phyloP scores from a whole-genome alignment of 2,888 invertebrate species.

The Euclidia mi region DNA sequence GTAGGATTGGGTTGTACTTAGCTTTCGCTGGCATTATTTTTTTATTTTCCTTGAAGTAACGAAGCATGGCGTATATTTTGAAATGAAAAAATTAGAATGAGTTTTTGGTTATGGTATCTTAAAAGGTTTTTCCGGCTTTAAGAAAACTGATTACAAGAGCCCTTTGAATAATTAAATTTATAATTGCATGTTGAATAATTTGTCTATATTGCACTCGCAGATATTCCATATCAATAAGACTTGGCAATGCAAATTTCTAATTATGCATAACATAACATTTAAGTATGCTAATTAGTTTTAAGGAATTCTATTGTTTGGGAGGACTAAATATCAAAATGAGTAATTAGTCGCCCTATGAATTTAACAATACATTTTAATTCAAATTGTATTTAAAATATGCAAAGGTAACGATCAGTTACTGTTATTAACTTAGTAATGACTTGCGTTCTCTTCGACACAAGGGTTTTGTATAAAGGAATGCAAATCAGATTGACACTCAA shows the following conservation, averaged over 20 bases:
- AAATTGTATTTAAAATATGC: neutral
- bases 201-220: neutral
- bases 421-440: neutral
- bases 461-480: too few relatives aligned
- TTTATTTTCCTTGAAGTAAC: too few relatives aligned
- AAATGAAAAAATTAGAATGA: too few relatives aligned
- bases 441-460: neutral
- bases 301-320: slow-evolving; percentile 23
- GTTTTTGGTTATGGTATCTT: too few relatives aligned
- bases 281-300: slow-evolving; percentile 15
- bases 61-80: too few relatives aligned
- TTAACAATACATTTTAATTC: neutral
- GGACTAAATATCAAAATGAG: slow-evolving; percentile 2
- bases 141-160: neutral
- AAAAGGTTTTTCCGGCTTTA: too few relatives aligned
- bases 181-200: too few relatives aligned
- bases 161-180: too few relatives aligned
- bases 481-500: too few relatives aligned
- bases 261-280: slow-evolving; percentile 23
- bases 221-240: slow-evolving; percentile 1
- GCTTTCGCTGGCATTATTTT: too few relatives aligned
- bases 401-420: neutral
- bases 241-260: slow-evolving; percentile 15
- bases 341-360: slow-evolving; percentile 2
- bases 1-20: too few relatives aligned